These are phyloP conservation scores for Carduelis carduelis DNA, from an alignment of 2,797 vertebrate genomes.

Conservation along the genomic window DNA sequence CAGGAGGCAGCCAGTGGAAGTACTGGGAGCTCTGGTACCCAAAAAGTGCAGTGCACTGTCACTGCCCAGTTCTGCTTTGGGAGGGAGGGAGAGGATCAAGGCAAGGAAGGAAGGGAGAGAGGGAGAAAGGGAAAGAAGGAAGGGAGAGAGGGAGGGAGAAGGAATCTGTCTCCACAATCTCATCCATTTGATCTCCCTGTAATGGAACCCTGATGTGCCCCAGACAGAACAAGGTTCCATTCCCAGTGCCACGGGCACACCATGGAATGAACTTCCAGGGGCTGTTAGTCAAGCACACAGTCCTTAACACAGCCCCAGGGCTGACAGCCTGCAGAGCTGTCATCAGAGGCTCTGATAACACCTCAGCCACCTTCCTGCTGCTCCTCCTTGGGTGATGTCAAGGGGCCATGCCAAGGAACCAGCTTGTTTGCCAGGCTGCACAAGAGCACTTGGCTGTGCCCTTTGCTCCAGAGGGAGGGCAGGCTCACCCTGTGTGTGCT, in stretches of 20 bases:
- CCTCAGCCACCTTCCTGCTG: neutral
- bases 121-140: neutral
- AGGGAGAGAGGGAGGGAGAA: neutral
- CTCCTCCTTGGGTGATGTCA: neutral
- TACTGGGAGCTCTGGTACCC: neutral
- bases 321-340: neutral
- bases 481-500: neutral
- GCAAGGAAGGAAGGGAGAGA: too few species aligned
- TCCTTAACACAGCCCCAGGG: neutral
- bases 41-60: too few species aligned
- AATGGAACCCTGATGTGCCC: neutral
- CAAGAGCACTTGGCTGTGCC: neutral
- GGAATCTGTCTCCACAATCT: neutral
- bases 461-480: neutral
- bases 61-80: neutral
- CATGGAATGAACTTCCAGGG: neutral
- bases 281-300: neutral
- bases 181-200: neutral
- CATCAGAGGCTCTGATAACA: neutral
- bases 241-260: fast-evolving
- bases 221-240: neutral
- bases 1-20: neutral
- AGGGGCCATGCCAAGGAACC: neutral
- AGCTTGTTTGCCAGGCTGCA: neutral
- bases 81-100: neutral